These are phyloP conservation scores for Ophthalmotilapia sp. DNA, from an alignment of 2,113 vertebrate genomes.

Conservation along the genomic window DNA sequence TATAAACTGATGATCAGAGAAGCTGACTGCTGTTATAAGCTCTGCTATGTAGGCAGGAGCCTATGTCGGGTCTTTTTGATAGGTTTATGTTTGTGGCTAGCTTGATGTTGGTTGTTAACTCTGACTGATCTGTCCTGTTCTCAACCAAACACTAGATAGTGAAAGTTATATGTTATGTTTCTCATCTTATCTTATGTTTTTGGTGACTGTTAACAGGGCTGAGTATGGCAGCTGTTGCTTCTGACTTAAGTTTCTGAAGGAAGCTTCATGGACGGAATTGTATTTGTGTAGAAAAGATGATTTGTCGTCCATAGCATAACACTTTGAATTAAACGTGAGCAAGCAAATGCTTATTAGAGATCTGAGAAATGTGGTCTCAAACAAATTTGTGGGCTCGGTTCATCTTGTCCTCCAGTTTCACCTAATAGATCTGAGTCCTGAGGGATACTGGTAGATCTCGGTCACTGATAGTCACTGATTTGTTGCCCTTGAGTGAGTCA, in stretches of 20 bases:
- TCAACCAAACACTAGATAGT: neutral
- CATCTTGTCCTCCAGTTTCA: neutral
- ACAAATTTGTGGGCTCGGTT: neutral
- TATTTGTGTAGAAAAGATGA: neutral
- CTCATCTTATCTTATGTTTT: neutral
- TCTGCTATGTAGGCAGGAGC: neutral
- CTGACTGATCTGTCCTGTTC: neutral
- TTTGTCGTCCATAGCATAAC: neutral
- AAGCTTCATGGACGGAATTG: neutral
- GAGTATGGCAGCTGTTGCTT: neutral
- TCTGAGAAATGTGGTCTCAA: neutral
- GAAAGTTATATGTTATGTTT: neutral
- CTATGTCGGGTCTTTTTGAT: neutral
- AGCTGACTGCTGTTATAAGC: neutral
- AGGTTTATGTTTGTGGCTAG: neutral
- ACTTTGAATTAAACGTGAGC: neutral
- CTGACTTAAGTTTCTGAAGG: neutral
- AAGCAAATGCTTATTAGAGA: neutral
- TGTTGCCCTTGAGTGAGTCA: neutral
- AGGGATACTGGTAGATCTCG: neutral
- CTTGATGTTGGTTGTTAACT: neutral
- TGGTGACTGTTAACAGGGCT: neutral
- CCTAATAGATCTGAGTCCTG: neutral
- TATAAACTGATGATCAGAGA: neutral
- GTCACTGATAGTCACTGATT: neutral